A percentile compares a stretch with the other conserved stretches of the same genome.
phyloP scores from a whole-genome alignment of 2,113 vertebrate genomes.

The Mastomys natalensis region DNA sequence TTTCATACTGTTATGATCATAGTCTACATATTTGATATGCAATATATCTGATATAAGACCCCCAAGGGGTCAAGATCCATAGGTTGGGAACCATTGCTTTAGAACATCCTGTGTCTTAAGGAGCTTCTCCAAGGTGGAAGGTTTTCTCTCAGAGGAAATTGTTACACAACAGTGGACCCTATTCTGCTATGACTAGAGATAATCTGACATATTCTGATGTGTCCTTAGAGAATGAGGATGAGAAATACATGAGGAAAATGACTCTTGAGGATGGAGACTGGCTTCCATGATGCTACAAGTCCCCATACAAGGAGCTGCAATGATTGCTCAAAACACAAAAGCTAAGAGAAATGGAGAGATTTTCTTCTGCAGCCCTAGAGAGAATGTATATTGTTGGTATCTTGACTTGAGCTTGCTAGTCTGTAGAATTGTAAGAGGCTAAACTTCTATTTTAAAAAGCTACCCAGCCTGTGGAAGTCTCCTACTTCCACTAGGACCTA shows the following conservation, averaged over 20 bases:
- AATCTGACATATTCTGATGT: too few relatives aligned
- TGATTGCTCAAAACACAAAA: not conserved
- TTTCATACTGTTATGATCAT: not conserved
- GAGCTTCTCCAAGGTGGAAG: not conserved
- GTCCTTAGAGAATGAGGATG: not conserved
- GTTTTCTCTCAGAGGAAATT: not conserved
- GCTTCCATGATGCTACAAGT: not conserved
- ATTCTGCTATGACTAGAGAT: not conserved
- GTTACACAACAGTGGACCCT: not conserved
- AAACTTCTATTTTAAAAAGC: not conserved
- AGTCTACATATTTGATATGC: not conserved
- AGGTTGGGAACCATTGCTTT: not conserved
- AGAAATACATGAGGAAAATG: not conserved
- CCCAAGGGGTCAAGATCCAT: not conserved
- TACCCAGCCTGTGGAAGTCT: not conserved
- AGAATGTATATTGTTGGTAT: not conserved
- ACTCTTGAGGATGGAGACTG: not conserved
- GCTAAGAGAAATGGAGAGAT: not conserved
- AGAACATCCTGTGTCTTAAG: not conserved
- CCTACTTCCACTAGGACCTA: not conserved
- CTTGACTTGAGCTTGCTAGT: not conserved
- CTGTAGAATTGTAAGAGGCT: not conserved
- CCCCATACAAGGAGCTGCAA: not conserved
- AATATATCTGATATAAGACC: not conserved
- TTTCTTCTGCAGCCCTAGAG: not conserved